These are phyloP conservation scores for Atrichornis clamosus DNA, from an alignment of 2,113 vertebrate species.

Conservation along the genomic window DNA sequence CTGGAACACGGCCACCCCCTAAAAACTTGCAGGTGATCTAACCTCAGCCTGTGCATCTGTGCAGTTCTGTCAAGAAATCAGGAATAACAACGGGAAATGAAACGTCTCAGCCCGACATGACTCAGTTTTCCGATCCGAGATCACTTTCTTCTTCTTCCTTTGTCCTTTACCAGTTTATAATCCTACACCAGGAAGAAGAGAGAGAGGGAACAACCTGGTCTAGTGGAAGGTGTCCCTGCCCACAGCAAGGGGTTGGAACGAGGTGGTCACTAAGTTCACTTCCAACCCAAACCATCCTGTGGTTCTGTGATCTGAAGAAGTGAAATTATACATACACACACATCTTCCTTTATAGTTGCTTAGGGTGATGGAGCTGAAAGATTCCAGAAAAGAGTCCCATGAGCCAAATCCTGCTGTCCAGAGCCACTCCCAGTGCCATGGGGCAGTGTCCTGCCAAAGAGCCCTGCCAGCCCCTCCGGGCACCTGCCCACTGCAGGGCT, in stretches of 20 bases:
- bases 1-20: background rate
- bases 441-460: background rate
- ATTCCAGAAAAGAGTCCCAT: fast-evolving
- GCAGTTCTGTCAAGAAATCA: background rate
- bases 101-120: background rate
- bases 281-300: background rate
- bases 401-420: fast-evolving
- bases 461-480: background rate
- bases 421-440: background rate
- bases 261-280: background rate
- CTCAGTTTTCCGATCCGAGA: background rate
- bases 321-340: fast-evolving
- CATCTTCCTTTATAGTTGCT: background rate
- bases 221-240: fast-evolving
- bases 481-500: background rate
- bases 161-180: background rate
- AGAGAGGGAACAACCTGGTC: background rate
- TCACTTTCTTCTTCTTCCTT: background rate
- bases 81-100: background rate
- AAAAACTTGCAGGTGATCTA: slow-evolving; percentile 17
- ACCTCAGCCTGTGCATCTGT: background rate
- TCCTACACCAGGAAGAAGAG: background rate
- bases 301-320: background rate
- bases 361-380: background rate
- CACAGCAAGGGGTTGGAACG: background rate